phyloP scores from a whole-genome alignment of 2,888 invertebrate species.

The Neoitamus cyanurus region DNA sequence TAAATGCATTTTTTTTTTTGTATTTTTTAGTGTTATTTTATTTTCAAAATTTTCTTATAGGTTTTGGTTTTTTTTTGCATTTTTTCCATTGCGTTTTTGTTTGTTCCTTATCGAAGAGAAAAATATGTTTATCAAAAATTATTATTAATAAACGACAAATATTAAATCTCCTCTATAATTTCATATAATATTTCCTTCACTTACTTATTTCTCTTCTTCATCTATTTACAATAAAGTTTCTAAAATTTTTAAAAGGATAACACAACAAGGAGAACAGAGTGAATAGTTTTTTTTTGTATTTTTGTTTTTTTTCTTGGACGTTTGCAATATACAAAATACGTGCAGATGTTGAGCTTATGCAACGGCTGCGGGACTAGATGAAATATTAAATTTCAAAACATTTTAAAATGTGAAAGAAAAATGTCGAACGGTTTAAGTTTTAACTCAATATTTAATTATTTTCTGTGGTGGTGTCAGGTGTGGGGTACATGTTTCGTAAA shows the following conservation, averaged over 20 bases:
- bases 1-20: neutral
- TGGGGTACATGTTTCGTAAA: too few relatives aligned
- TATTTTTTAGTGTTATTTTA: neutral
- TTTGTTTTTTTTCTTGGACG: neutral
- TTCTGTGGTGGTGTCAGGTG: too few relatives aligned
- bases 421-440: too few relatives aligned
- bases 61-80: neutral
- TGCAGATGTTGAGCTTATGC: neutral
- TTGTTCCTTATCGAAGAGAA: conserved; percentile 36
- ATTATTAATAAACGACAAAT: conserved; percentile 31
- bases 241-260: conserved; percentile 18
- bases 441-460: too few relatives aligned
- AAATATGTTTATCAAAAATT: conserved; percentile 45
- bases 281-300: neutral
- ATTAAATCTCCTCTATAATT: conserved; percentile 24
- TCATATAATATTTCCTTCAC: neutral
- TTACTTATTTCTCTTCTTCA: neutral
- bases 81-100: neutral
- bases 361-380: too few relatives aligned
- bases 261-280: neutral
- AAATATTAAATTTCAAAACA: neutral
- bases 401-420: neutral
- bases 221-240: conserved; percentile 34
- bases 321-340: neutral
- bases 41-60: neutral